These are phyloP conservation scores for Clarias macrocephalus DNA, from an alignment of 2,113 vertebrate genomes.

Conservation along the genomic window DNA sequence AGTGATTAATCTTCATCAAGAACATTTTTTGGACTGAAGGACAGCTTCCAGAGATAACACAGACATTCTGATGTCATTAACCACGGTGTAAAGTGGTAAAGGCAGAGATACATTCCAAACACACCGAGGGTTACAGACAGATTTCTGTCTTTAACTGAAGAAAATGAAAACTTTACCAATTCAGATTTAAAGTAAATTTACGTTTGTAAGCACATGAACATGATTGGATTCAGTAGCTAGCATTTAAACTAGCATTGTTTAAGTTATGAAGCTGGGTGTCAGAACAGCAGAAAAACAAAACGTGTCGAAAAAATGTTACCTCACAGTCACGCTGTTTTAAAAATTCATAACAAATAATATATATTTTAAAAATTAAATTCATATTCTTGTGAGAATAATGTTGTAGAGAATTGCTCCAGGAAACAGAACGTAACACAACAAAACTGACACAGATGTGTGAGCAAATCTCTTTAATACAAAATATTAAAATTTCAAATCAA, in stretches of 20 bases:
- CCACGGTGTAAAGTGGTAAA: no score
- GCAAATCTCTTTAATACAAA: conserved; percentile 64
- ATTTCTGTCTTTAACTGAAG: no score
- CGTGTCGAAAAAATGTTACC: background rate
- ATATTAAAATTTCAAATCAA: conserved; percentile 60
- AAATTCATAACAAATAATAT: no score
- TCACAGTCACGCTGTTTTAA: background rate
- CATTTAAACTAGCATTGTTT: background rate
- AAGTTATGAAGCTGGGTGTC: background rate
- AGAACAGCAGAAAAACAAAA: background rate
- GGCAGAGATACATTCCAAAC: no score
- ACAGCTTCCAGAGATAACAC: no score
- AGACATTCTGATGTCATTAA: no score
- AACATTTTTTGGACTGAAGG: no score
- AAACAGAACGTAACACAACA: background rate
- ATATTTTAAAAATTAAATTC: background rate
- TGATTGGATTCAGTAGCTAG: background rate
- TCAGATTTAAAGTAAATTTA: background rate
- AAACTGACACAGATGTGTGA: conserved; percentile 51
- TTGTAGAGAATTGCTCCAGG: background rate
- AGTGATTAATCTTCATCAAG: no score
- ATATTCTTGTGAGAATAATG: background rate
- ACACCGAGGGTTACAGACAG: no score
- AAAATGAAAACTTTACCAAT: background rate
- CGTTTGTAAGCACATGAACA: background rate